Conservation (phyloP, 2,888 invertebrate species). For the Melieria omissa region DNA sequence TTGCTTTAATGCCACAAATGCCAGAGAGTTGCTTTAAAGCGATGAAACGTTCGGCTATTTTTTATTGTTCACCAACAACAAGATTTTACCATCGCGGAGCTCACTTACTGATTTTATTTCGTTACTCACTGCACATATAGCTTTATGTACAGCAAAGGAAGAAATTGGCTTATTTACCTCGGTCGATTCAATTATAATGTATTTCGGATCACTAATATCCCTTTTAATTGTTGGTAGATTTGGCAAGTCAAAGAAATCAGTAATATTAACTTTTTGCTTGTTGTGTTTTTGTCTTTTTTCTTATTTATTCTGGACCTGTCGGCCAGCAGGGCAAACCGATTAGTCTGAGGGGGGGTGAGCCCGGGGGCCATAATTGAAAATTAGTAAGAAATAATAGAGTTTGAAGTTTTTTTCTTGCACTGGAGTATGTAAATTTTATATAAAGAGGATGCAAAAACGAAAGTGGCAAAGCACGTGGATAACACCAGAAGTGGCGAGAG, state of each 20-base stretch:
- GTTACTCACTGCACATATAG: conserved; percentile 3
- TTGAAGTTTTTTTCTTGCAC: too few species aligned
- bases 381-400: too few species aligned
- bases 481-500: not conserved
- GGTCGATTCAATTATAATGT: conserved; percentile 7
- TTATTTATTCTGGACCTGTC: conserved; percentile 5
- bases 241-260: conserved; percentile 3
- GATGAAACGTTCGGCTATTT: conserved; percentile 11
- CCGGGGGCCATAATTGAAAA: conserved; percentile 3
- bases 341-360: not conserved
- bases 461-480: too few species aligned
- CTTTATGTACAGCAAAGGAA: conserved; percentile 15
- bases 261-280: conserved; percentile 8
- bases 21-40: conserved; percentile 13
- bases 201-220: conserved; percentile 5
- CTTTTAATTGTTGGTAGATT: conserved; percentile 9
- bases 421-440: too few species aligned
- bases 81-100: conserved; percentile 9
- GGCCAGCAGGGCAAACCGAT: conserved; percentile 9
- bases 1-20: conserved; percentile 3
- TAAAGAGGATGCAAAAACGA: too few species aligned
- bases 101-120: conserved; percentile 8
- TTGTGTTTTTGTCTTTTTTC: conserved; percentile 1
- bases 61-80: conserved; percentile 13
- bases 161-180: not conserved